phyloP scores from a whole-genome alignment of 2,113 vertebrate species.

The Ictalurus furcatus region DNA sequence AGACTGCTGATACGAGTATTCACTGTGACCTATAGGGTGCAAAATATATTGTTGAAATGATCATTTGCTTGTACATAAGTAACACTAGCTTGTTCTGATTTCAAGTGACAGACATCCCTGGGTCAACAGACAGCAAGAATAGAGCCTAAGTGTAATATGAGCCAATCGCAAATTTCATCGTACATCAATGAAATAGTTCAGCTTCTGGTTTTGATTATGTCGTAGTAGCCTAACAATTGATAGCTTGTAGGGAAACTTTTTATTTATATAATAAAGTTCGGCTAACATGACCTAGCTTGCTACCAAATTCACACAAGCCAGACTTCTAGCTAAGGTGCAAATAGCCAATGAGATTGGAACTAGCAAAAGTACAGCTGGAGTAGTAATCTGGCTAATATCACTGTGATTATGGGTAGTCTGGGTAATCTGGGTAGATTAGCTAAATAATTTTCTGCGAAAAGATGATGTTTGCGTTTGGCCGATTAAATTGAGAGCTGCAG shows the following conservation, averaged over 20 bases:
- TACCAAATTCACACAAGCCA: neutral
- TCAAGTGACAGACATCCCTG: neutral
- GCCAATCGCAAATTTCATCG: neutral
- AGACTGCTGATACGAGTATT: constrained; percentile 91
- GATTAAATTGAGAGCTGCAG: neutral
- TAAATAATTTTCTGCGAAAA: neutral
- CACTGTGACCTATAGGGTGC: constrained; percentile 78
- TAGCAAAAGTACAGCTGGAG: neutral
- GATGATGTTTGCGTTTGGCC: neutral
- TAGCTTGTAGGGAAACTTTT: neutral
- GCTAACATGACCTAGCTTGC: neutral
- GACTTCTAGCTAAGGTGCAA: neutral
- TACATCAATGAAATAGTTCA: neutral
- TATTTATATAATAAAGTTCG: neutral
- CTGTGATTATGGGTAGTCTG: neutral
- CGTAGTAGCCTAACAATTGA: neutral
- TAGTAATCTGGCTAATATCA: neutral
- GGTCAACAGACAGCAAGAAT: neutral
- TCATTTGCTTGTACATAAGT: constrained; percentile 14
- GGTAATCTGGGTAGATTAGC: neutral
- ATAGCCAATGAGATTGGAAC: neutral
- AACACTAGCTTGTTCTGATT: neutral
- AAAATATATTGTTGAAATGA: neutral
- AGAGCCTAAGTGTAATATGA: neutral
- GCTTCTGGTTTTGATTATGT: neutral